Conservation (phyloP, 37 sponge, comb jelly and placozoan species). For the Eunapius fragilis region DNA sequence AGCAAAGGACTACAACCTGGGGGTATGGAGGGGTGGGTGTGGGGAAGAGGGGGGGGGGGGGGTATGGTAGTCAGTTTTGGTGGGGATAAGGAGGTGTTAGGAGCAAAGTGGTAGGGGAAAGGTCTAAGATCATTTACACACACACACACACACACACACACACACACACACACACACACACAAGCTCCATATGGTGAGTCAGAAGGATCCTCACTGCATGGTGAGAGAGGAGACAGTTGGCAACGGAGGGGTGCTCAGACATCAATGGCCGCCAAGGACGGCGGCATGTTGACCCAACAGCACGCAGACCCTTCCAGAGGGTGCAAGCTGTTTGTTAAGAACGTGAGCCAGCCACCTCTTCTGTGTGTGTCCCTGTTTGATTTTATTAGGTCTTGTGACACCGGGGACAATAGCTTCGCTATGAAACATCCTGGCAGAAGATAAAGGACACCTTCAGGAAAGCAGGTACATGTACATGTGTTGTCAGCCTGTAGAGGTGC, state of each 20-base stretch:
- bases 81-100: too few relatives aligned
- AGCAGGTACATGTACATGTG: not conserved
- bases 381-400: too few relatives aligned
- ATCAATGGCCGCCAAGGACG: not conserved
- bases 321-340: not conserved
- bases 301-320: not conserved
- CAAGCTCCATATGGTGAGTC: not conserved
- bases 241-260: not conserved
- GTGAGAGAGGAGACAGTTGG: not conserved
- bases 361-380: too few relatives aligned
- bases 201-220: not conserved
- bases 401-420: slow-evolving; percentile 24
- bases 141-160: too few relatives aligned
- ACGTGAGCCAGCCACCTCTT: not conserved
- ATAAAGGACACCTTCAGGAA: slow-evolving; percentile 52
- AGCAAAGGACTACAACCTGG: not conserved
- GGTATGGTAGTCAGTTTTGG: too few relatives aligned
- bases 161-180: too few relatives aligned
- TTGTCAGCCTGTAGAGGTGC: not conserved
- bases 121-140: too few relatives aligned
- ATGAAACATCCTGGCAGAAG: slow-evolving; percentile 47
- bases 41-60: too few relatives aligned
- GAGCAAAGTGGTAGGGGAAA: too few relatives aligned
- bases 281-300: not conserved
- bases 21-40: not conserved